These are phyloP conservation scores for Ischnura elegans DNA, from an alignment of 2,888 invertebrate species.

Conservation along the genomic window DNA sequence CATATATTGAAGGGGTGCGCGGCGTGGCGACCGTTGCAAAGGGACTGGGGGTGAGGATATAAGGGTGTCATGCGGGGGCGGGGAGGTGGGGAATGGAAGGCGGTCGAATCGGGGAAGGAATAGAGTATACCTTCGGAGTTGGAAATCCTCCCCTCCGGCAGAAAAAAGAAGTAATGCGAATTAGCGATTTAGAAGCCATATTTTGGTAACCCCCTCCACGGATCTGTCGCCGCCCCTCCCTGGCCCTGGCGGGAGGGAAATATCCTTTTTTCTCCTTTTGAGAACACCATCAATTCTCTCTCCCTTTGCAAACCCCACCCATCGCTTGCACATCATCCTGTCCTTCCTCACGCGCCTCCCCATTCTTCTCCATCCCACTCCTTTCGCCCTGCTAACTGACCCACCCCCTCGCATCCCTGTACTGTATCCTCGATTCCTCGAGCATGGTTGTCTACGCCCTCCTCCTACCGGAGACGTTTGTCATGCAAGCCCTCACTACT, in stretches of 20 bases:
- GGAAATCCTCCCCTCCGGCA: slow-evolving; percentile 49
- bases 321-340: not conserved
- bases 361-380: not conserved
- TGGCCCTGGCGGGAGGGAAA: slow-evolving; percentile 36
- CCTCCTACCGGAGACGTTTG: not conserved
- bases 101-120: not conserved
- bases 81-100: not conserved
- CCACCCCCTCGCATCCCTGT: not conserved
- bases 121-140: slow-evolving; percentile 27
- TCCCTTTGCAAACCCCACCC: not conserved
- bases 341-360: not conserved
- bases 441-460: not conserved
- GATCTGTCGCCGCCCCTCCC: slow-evolving; percentile 62
- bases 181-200: slow-evolving; percentile 67
- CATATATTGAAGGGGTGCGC: slow-evolving; percentile 15
- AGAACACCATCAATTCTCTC: not conserved
- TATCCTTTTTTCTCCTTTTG: not conserved
- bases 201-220: slow-evolving; percentile 66
- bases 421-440: not conserved
- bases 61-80: slow-evolving; percentile 1
- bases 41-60: not conserved
- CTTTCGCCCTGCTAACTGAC: not conserved
- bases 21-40: slow-evolving; percentile 44
- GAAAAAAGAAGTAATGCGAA: slow-evolving; percentile 66
- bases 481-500: not conserved